Percentiles rank a stretch among this genome's conserved stretches.
These are phyloP conservation scores for Mythimna pallens DNA, from an alignment of 2,888 invertebrate species.

Conservation along the genomic window DNA sequence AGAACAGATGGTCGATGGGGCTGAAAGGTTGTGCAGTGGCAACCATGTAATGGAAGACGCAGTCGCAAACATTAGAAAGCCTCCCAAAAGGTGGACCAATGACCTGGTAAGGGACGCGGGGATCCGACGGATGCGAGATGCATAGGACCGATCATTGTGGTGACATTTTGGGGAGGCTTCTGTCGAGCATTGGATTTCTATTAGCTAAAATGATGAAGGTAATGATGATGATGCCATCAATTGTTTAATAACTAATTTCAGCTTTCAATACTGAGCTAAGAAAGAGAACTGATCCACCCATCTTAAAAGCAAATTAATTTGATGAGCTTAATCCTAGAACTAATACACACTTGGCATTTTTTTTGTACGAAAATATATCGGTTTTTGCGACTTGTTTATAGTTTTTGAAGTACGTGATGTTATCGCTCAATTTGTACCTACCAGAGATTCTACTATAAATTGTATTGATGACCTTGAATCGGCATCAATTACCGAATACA, in stretches of 20 bases:
- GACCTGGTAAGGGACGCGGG: too few relatives aligned
- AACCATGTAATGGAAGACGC: too few relatives aligned
- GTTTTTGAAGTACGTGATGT: constrained; percentile 35
- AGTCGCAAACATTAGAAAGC: too few relatives aligned
- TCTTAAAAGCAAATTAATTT: neutral
- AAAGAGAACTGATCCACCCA: neutral
- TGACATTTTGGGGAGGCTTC: neutral
- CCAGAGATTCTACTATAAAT: constrained; percentile 3
- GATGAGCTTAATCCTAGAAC: neutral
- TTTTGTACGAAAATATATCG: constrained; percentile 22
- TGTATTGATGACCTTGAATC: constrained; percentile 2
- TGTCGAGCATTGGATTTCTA: too few relatives aligned
- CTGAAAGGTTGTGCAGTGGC: too few relatives aligned
- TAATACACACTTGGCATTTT: constrained; percentile 15
- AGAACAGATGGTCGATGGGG: too few relatives aligned
- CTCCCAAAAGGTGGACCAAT: too few relatives aligned
- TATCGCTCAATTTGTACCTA: constrained; percentile 28
- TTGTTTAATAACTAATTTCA: neutral
- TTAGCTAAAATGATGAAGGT: too few relatives aligned
- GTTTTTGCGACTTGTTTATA: constrained; percentile 43
- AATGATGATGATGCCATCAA: too few relatives aligned
- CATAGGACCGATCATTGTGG: too few relatives aligned
- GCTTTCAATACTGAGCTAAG: neutral
- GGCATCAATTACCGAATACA: too few relatives aligned
- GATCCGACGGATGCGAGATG: too few relatives aligned